Base-by-base conservation (phyloP, 2,113 vertebrate genomes). In the Plestiodon gilberti region DNA sequence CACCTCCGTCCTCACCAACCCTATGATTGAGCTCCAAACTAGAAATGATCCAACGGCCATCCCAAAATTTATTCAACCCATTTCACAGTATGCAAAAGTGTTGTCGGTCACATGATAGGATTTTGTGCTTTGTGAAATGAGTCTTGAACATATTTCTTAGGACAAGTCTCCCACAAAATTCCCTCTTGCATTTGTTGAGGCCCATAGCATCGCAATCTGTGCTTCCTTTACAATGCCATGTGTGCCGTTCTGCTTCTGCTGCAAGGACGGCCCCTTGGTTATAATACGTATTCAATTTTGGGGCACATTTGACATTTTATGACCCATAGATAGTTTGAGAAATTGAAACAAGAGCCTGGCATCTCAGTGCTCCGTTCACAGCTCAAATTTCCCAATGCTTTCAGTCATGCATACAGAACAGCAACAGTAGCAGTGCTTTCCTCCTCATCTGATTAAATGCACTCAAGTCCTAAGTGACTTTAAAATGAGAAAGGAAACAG, bases 251-350 rank as follows among this genome's bases (percentile, higher is more conserved):
- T 48, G 40, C 9, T 75, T 28, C 43, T 75, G 23, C 22, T 48
- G 73, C 40, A 23, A 75, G 38, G 35, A 75, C 48, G 22, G 13
- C 14, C 6, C 40, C 40, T 25, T 75, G 73, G 73, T 9, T 75
- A 75, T 11, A 48, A 75, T 7, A 30, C 23, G 59, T 23, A 43
- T 64, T 80, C 59, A 38, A 14, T 80, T 23, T 64, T 79, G 62
- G 43, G 7, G 43, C 64, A 69, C 20, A 82, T 33, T 82, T 69
- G 80, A 40, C 65, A 55, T 82, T 82, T 82, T 82, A 69, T 69
- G 80, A 82, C 23, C 80, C 80, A 14, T 69, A 55, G 22, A 14
- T 69, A 33, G 80, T 80, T 76, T 40, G 59, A 61, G 61, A 64
- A 78, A 78, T 59, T 59, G 76, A 78, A 78, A 59, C 33, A 61